Evolutionary conservation across 2,888 invertebrate species (phyloP).

Genomic region (Synanthedon formicaeformis): DNA sequence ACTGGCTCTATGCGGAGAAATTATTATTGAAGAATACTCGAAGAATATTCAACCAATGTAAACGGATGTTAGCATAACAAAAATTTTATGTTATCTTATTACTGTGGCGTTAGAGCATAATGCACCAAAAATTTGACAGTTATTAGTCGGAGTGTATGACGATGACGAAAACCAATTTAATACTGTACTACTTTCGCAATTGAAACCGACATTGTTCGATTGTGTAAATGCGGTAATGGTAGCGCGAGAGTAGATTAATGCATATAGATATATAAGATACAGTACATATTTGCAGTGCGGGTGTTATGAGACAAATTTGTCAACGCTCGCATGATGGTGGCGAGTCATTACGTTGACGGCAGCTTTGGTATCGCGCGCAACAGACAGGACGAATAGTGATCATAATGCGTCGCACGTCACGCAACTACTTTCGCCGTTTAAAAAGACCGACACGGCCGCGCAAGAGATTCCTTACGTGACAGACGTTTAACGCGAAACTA

Average conservation of each 20-base stretch:
- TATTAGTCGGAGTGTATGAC: constrained; percentile 32
- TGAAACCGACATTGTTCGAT: constrained; percentile 49
- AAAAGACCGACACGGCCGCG: constrained; percentile 28
- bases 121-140: constrained; percentile 31
- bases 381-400: constrained; percentile 21
- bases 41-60: constrained; percentile 3
- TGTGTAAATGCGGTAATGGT: constrained; percentile 54
- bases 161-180: constrained; percentile 61
- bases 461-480: constrained; percentile 41
- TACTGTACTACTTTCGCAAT: constrained; percentile 55
- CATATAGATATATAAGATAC: too few relatives aligned
- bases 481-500: constrained; percentile 30
- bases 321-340: constrained; percentile 19
- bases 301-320: constrained; percentile 16
- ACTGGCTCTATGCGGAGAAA: background rate
- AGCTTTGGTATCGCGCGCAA: background rate
- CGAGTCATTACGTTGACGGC: constrained; percentile 14
- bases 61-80: constrained; percentile 5
- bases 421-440: constrained; percentile 64
- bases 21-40: constrained; percentile 4
- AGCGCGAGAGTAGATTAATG: constrained; percentile 28
- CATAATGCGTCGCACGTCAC: constrained; percentile 40
- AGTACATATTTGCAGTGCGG: constrained; percentile 11
- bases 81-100: background rate
- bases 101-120: constrained; percentile 10